phyloP scores from a whole-genome alignment of 2,113 vertebrate species.

The Penelope pileata region DNA sequence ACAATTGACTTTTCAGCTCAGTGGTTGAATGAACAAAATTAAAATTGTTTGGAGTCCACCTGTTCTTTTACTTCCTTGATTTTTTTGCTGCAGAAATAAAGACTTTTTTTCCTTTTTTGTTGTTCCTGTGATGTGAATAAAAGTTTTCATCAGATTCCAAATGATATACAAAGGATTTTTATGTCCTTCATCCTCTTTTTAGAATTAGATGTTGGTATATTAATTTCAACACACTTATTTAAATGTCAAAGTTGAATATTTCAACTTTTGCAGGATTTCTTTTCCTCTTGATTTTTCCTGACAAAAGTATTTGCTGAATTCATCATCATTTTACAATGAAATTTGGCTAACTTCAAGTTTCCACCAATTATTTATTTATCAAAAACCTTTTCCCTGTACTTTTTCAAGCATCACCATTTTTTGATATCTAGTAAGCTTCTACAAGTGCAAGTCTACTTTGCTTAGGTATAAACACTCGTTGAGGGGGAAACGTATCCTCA shows the following conservation, averaged over 20 bases:
- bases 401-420: not conserved
- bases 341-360: not conserved
- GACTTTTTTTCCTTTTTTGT: not conserved
- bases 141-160: not conserved
- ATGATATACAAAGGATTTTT: not conserved
- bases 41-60: not conserved
- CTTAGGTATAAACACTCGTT: not conserved
- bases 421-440: not conserved
- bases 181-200: not conserved
- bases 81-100: not conserved
- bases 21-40: not conserved
- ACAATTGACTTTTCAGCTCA: not conserved
- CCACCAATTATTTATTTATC: not conserved
- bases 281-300: not conserved
- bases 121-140: not conserved
- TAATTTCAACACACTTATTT: not conserved
- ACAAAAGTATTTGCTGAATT: not conserved
- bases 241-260: not conserved
- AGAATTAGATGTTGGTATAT: not conserved
- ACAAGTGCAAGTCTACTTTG: not conserved
- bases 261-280: not conserved
- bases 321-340: not conserved
- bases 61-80: not conserved
- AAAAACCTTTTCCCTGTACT: not conserved
- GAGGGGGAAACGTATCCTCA: not conserved